Conservation (phyloP, 2,113 vertebrate species). For the Cyphomyrus plagiostoma region DNA sequence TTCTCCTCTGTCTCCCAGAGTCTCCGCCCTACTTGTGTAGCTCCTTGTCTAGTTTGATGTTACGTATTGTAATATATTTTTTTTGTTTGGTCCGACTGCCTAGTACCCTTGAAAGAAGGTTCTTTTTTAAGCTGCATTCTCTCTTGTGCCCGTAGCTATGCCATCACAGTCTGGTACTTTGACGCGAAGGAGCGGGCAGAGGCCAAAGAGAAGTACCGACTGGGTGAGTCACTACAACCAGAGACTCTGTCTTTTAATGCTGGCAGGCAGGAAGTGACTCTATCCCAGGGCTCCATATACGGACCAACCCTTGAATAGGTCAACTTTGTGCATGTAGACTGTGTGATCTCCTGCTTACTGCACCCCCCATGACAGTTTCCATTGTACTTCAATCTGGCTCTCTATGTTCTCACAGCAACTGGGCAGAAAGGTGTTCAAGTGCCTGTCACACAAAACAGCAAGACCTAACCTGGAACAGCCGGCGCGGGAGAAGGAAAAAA, state of each 20-base stretch:
- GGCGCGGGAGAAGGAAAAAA: neutral
- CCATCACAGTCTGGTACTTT: conserved; percentile 94
- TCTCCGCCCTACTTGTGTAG: neutral
- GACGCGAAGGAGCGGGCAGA: conserved; percentile 82
- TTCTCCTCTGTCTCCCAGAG: neutral
- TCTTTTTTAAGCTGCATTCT: neutral
- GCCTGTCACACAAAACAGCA: conserved; percentile 64
- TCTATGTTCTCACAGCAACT: conserved; percentile 51
- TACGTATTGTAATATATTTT: neutral
- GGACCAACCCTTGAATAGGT: neutral
- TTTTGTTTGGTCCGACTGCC: neutral
- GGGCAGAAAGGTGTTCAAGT: conserved; percentile 75
- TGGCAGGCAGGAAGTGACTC: neutral
- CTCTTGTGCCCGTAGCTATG: conserved; percentile 63
- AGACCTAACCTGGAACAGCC: conserved; percentile 51
- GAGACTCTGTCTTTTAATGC: neutral
- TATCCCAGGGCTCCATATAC: neutral
- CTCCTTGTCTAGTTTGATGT: neutral
- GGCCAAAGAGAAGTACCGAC: conserved; percentile 78
- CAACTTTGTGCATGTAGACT: neutral
- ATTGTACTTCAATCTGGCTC: neutral
- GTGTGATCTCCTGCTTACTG: neutral
- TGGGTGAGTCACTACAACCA: conserved; percentile 54
- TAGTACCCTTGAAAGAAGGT: neutral
- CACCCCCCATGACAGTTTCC: conserved; percentile 2